Base-by-base conservation (phyloP, 2,888 invertebrate genomes). In the Macaria notata region DNA sequence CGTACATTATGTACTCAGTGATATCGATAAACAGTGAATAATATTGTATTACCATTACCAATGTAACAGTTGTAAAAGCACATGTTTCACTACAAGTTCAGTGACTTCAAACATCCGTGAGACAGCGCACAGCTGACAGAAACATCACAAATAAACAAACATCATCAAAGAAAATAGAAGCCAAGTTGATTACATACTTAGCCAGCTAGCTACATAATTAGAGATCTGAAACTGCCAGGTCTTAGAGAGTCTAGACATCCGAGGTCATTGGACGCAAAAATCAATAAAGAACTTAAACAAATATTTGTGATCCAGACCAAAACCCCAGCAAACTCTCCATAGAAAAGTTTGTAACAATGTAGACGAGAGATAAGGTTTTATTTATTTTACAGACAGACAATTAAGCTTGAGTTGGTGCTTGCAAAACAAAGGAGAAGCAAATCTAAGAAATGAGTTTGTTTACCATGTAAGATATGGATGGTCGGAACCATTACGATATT, bases 381-480 rank as follows among this genome's bases (percentile, higher is more conserved):
- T 36, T 36, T 33, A 33, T 36, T 36, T 36, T 36, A 0, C 9
- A 9, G 36, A 38, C 8, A 48, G 43, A 29, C 36, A 8, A 4
- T 52, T 66, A 73, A 54, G 72, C 75, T 19, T 19, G 19, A 19
- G 19, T 19, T 19, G 19, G 19, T 19, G 19, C 19, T 19, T 19
- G 19, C 19, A 19, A 19, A 19, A 19, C 19, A 19, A 19, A 19
- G 1, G 19, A 19, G 2, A 19, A 2, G 19, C 19, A 19, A 19
- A 19, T 19, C 19, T 19, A 1, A 19, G 19, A 19, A 19, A 19
- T 19, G 19, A 19, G 19, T 19, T 19, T 19, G 19, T 19, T 19
- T 19, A 19, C 19, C 19, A 19, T 1, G 19, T 19, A 19, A 19
- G 19, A 19, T 19, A 19, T 19, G 19, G 1, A 2, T 19, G 19